Percentiles rank a stretch among this genome's conserved stretches.
Conservation (phyloP, 2,113 vertebrate species). For the Lepus americanus region DNA sequence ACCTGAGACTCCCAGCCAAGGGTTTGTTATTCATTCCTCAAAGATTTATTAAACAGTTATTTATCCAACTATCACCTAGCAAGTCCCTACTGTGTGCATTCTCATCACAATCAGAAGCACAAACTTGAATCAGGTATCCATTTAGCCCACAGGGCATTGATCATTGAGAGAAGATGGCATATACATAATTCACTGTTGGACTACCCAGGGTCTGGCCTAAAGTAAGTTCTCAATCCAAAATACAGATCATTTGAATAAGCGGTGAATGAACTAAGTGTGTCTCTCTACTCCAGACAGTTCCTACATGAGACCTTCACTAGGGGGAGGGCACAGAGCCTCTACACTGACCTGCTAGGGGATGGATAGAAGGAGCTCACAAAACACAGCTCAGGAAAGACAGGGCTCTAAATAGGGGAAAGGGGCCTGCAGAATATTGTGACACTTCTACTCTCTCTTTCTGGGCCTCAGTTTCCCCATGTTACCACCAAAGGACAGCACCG, state of each 20-base stretch:
- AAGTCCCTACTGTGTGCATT: background rate
- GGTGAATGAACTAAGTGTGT: background rate
- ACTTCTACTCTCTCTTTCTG: background rate
- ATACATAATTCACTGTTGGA: background rate
- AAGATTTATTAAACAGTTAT: constrained; percentile 40
- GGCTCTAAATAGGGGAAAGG: no score
- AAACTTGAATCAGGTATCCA: constrained; percentile 8
- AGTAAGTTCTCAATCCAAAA: constrained; percentile 30
- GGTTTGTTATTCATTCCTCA: background rate
- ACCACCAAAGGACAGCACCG: background rate
- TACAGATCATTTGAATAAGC: constrained; percentile 29
- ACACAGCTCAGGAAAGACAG: no score
- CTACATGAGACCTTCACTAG: background rate
- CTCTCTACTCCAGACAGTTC: background rate
- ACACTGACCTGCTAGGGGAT: background rate
- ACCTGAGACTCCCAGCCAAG: background rate
- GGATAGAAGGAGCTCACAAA: background rate
- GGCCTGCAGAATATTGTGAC: background rate
- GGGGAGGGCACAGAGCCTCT: background rate
- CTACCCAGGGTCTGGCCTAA: background rate
- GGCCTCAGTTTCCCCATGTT: constrained; percentile 21
- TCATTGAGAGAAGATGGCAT: background rate
- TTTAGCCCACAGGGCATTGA: background rate
- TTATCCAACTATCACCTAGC: constrained; percentile 25
- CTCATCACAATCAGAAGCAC: background rate